Conservation (phyloP, 2,888 invertebrate species). For the Patella depressa region DNA sequence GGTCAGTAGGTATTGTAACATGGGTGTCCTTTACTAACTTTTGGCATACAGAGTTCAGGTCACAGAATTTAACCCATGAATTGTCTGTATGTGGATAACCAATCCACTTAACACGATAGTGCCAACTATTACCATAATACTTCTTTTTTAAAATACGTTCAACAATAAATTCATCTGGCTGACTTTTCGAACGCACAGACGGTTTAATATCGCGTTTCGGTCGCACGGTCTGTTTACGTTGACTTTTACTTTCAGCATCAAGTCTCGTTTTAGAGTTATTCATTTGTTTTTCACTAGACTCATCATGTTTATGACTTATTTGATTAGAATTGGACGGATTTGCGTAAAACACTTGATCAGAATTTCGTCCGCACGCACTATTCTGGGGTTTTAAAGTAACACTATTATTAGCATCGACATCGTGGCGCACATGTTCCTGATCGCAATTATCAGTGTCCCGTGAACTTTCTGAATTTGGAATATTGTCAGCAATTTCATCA, state of each 20-base stretch:
- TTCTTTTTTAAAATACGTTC: neutral
- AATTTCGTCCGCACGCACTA: neutral
- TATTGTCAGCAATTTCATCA: slow-evolving; percentile 1
- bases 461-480: neutral
- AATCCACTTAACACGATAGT: neutral
- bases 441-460: neutral
- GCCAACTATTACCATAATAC: neutral
- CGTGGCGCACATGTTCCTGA: neutral
- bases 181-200: no score
- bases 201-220: no score
- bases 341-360: no score
- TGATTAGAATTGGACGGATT: no score
- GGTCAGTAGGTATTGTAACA: neutral
- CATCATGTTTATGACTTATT: no score
- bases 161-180: neutral
- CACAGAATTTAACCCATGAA: neutral
- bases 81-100: neutral
- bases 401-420: neutral
- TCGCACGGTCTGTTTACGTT: no score
- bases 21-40: neutral
- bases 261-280: neutral
- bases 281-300: neutral
- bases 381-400: neutral
- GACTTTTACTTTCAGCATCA: no score
- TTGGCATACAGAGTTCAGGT: neutral